These are phyloP conservation scores for Nipponia nippon DNA, from an alignment of 2,113 vertebrate species.

Conservation along the genomic window DNA sequence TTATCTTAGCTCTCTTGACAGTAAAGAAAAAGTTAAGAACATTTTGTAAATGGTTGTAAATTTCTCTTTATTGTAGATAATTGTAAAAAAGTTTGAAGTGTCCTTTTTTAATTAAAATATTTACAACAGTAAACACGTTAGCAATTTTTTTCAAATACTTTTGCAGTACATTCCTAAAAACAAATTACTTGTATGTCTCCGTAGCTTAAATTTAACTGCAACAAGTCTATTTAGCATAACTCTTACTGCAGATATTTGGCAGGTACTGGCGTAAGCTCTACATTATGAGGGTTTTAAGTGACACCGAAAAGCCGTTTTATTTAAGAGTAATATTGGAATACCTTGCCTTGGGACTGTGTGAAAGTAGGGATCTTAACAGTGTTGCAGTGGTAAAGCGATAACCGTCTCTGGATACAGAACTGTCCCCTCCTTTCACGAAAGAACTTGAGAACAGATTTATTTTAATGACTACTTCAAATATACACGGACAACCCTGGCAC, in stretches of 20 bases:
- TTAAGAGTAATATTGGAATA: not conserved
- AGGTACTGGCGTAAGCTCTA: slow-evolving; percentile 35
- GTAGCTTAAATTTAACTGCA: slow-evolving; percentile 70
- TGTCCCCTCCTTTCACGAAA: not conserved
- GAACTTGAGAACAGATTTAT: not conserved
- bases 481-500: slow-evolving; percentile 75
- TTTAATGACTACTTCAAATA: slow-evolving; percentile 78
- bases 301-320: slow-evolving; percentile 12
- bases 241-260: slow-evolving; percentile 30
- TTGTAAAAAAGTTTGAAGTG: slow-evolving; percentile 61
- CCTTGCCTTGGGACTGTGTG: not conserved
- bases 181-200: slow-evolving; percentile 63
- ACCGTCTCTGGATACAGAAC: not conserved
- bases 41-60: slow-evolving; percentile 72
- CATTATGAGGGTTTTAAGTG: not conserved
- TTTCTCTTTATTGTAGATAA: slow-evolving; percentile 73
- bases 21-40: not conserved
- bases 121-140: slow-evolving; percentile 66
- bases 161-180: slow-evolving; percentile 70
- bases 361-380: not conserved
- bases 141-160: slow-evolving; percentile 54
- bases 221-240: slow-evolving; percentile 37
- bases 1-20: not conserved
- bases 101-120: slow-evolving; percentile 65
- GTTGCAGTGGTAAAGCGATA: not conserved